Evolutionary conservation across 2,888 invertebrate species (phyloP).

Genomic region (Lasioglossum leucozonium): DNA sequence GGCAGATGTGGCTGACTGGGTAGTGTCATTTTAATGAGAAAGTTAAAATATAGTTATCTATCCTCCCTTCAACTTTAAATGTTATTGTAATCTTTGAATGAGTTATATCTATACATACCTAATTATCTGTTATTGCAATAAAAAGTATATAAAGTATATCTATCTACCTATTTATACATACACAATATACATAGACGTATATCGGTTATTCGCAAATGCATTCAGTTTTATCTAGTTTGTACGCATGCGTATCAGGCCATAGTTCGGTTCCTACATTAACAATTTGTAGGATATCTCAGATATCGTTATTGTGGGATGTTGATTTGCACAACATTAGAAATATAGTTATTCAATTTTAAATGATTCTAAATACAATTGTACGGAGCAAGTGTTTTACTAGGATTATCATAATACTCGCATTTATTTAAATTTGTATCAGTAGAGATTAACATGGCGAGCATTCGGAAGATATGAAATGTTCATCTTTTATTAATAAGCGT

Average conservation of each 20-base stretch:
- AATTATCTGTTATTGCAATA: too few species aligned
- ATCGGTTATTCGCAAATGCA: neutral
- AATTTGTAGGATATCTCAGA: constrained; percentile 15
- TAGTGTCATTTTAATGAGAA: too few species aligned
- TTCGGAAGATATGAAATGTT: constrained; percentile 23
- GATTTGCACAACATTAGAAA: neutral
- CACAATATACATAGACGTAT: too few species aligned
- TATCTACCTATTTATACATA: too few species aligned
- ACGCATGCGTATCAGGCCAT: constrained; percentile 30
- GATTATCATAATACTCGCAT: constrained; percentile 4
- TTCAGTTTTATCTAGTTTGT: neutral
- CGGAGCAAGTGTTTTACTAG: constrained; percentile 14
- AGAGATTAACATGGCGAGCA: constrained; percentile 21
- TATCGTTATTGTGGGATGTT: constrained; percentile 12
- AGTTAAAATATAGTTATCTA: too few species aligned
- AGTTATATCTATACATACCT: too few species aligned
- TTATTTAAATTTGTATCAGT: constrained; percentile 28
- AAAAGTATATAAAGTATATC: too few species aligned
- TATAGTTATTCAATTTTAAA: neutral
- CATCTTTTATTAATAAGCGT: neutral
- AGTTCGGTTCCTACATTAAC: neutral
- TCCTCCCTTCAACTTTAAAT: too few species aligned
- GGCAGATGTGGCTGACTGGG: too few species aligned
- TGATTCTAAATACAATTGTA: neutral
- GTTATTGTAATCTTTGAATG: too few species aligned